A percentile compares a stretch with the other conserved stretches of the same genome.
Evolutionary conservation across 2,888 invertebrate species (phyloP).

Genomic region (Brenthis ino): DNA sequence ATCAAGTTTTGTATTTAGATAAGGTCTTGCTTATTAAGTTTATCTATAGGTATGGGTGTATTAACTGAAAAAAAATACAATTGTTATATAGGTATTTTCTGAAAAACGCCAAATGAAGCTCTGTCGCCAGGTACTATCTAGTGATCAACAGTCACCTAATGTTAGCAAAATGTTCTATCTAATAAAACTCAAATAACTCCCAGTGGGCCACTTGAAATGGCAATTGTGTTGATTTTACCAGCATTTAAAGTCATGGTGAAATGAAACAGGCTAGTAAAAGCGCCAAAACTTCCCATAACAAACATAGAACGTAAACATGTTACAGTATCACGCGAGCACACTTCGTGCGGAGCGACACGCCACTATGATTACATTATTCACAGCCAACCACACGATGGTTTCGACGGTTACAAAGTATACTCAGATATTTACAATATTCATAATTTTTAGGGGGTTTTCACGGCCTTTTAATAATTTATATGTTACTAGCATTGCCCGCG

Average conservation of each 20-base stretch:
- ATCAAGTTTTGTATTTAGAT: too few species aligned
- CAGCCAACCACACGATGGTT: slow-evolving; percentile 18
- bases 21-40: too few species aligned
- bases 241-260: slow-evolving; percentile 31
- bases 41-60: too few species aligned
- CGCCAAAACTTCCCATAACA: slow-evolving; percentile 44
- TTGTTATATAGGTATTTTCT: too few species aligned
- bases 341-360: slow-evolving; percentile 46
- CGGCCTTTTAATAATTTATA: too few species aligned
- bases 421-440: background rate
- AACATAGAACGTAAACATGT: slow-evolving; percentile 47
- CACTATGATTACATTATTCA: slow-evolving; percentile 46
- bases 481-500: too few species aligned
- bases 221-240: slow-evolving; percentile 38
- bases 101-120: too few species aligned
- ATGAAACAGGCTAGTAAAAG: slow-evolving; percentile 37
- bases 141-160: slow-evolving; percentile 15
- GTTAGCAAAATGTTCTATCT: slow-evolving; percentile 8
- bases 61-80: too few species aligned
- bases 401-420: background rate
- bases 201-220: slow-evolving; percentile 24
- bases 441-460: background rate
- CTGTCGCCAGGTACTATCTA: background rate
- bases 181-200: slow-evolving; percentile 16
- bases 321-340: slow-evolving; percentile 49